phyloP scores from a whole-genome alignment of 2,797 vertebrate species.

The Erpetoichthys calabaricus region DNA sequence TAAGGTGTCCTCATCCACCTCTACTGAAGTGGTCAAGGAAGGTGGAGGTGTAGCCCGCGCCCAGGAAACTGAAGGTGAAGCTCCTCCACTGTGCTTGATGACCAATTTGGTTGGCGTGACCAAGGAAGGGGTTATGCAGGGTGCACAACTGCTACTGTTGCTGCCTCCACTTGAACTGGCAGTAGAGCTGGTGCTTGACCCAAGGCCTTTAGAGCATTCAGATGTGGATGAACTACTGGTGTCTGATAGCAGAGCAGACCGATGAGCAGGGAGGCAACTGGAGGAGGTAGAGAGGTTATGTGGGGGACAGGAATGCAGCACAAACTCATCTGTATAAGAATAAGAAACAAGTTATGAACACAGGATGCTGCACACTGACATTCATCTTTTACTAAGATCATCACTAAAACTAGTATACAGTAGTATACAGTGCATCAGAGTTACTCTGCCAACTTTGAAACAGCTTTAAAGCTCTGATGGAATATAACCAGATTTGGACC shows the following conservation, averaged over 20 bases:
- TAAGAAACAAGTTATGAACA: background rate
- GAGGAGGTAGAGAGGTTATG: slow-evolving; percentile 30
- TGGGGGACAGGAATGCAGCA: slow-evolving; percentile 49
- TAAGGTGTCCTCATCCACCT: slow-evolving; percentile 64
- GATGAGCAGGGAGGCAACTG: slow-evolving; percentile 20
- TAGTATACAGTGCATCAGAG: no score
- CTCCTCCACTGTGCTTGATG: slow-evolving; percentile 72
- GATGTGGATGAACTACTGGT: slow-evolving; percentile 9
- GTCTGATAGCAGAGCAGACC: slow-evolving; percentile 11
- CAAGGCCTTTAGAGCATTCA: slow-evolving; percentile 1
- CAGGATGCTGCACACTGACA: background rate
- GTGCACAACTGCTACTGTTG: slow-evolving; percentile 7
- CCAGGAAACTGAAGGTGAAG: slow-evolving; percentile 67
- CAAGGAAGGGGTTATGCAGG: slow-evolving; percentile 25
- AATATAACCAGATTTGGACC: no score
- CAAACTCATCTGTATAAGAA: slow-evolving; percentile 66
- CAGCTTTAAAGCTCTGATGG: no score
- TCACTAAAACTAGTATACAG: no score
- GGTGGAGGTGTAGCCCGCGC: slow-evolving; percentile 46
- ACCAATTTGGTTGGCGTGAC: slow-evolving; percentile 71
- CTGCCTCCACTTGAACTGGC: slow-evolving; percentile 8
- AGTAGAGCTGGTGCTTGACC: background rate
- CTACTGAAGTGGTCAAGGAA: slow-evolving; percentile 30
- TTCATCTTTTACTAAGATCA: background rate
- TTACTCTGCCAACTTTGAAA: no score